phyloP scores from a whole-genome alignment of 2,888 invertebrate species.

The Oligia latruncula region DNA sequence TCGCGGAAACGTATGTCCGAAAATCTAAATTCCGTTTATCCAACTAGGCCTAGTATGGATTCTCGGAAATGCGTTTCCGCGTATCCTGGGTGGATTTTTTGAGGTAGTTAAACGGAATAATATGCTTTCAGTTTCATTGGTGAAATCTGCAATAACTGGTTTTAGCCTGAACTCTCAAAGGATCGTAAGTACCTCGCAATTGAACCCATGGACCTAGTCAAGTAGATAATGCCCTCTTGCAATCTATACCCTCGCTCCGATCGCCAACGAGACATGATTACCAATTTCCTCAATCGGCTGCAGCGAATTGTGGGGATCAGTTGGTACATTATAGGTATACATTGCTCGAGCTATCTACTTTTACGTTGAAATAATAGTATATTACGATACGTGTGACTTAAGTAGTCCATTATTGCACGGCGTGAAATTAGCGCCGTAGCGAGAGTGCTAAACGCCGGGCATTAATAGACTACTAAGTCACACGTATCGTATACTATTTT shows the following conservation, averaged over 20 bases:
- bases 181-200: neutral
- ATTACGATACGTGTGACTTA: no score
- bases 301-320: conserved; percentile 13
- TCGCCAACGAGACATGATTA: conserved; percentile 28
- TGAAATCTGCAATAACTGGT: neutral
- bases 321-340: neutral
- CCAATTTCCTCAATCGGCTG: conserved; percentile 45
- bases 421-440: no score
- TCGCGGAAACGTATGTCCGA: neutral
- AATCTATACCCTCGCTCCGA: conserved; percentile 11
- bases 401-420: no score
- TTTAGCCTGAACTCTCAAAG: neutral
- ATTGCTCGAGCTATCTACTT: neutral
- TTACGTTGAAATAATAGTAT: neutral
- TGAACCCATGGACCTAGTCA: conserved; percentile 1
- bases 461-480: no score
- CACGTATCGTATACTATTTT: no score
- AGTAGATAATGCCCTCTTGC: conserved; percentile 22
- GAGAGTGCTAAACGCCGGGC: no score
- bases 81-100: neutral
- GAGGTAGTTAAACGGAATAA: neutral
- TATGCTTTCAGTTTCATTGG: neutral
- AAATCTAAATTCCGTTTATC: no score
- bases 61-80: neutral
- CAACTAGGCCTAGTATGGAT: neutral